Base-by-base conservation (phyloP, 92 coral and sea anemone genomes). In the Epizoanthus illoricatus region DNA sequence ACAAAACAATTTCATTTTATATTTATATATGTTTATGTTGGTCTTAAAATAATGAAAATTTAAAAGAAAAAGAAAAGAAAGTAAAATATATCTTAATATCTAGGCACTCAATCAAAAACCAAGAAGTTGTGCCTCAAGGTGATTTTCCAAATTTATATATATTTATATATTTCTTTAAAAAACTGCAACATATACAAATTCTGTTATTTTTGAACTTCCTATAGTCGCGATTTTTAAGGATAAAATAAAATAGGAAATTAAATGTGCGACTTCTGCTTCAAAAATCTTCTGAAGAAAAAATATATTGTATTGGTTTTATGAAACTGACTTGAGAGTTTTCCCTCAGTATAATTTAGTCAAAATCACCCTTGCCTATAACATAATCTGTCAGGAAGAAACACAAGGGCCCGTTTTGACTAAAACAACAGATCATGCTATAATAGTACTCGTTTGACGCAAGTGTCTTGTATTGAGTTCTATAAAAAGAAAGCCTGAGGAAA, bases 181-280 rank as follows among this genome's bases (percentile, higher is more conserved):
- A 41, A 21, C 43, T 11, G 47, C 4, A 33, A 71, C 49, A 71
- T 41, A 11, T 41, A 41, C 75, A 41, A 73, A 49, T 17, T 73
- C 62, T 8, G 6, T 47, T 47, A 5, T 47, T 47, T 47, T 47
- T 0, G 1, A 47, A 49, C 56, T 49, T 49, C 56, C 56, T 49
- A 49, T 49, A 49, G 56, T 49, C 43, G 78, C 33, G 43, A 18
- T 16, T 61, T 73, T 73, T 13, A 47, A 4, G 78, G 18, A 61
- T 52, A 73, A 73, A 54, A 73, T 19, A 59, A 39, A 52, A 76
- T 36, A 42, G 66, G 57, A 78, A 62, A 63, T 63, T 78, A 42
- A 24, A 78, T 78, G 67, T 63, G 19, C 45, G 67, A 78, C 59
- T 78, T 78, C 71, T 71, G 82, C 23, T 78, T 78, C 54, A 59